Base-by-base conservation (phyloP, 1,140 invertebrate genomes). In the Calosoma granatense region DNA sequence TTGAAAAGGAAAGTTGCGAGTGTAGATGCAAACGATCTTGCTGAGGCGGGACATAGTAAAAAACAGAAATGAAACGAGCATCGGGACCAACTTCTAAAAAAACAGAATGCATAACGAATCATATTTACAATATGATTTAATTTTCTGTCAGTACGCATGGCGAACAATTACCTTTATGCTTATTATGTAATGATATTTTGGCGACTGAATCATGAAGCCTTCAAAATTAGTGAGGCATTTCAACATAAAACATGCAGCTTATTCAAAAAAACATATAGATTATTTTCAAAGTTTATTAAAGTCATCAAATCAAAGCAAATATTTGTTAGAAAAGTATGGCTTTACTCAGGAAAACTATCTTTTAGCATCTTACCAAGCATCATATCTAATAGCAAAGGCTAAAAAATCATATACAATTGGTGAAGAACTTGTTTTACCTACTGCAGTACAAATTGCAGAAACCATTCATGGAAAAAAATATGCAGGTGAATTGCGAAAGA, bases 331-430 rank as follows among this genome's bases (percentile, higher is more conserved):
- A 51, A 51, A 51, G 43, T 51, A 51, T 51, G 4, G 9, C 19
- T 51, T 51, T 51, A 51, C 43, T 51, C 43, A 30, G 43, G 43
- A 51, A 51, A 51, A 51, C 9, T 51, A 51, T 19, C 43, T 51
- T n/a, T 51, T 51, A 51, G 43, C 43, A n/a, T 51, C 43, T 51
- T 51, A 51, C 15, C 43, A 51, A 51, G 43, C 43, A 51, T 51
- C 4, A 51, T 51, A 51, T 51, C 12, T 51, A 15, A n/a, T 51
- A 51, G 15, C 43, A 19, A 51, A 51, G 43, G 12, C 19, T 51
- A 51, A 51, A 51, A 6, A 51, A 51, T 6, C 43, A 51, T 51
- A n/a, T 51, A 51, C 4, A n/a, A 51, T 6, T 51, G 4, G 43
- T 6, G 43, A 51, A 30, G 4, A 30, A 30, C 26, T 30, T 51